Percentiles rank a stretch among this genome's conserved stretches.
Conservation (phyloP, 37 sponge, comb jelly and placozoan genomes). For the Beroe ovata region DNA sequence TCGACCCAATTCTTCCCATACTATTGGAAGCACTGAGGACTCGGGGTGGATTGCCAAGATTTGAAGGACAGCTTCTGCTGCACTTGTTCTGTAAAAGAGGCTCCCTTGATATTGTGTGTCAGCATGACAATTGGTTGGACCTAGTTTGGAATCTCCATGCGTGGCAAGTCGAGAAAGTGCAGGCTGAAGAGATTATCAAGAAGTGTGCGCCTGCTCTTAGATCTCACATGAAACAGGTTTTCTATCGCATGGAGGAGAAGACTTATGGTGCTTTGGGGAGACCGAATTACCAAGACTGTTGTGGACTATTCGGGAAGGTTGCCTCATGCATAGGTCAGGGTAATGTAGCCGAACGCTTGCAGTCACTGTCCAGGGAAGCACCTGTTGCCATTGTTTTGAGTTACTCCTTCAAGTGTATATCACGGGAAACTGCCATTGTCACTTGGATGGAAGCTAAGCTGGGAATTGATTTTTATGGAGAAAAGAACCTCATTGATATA, state of each 20-base stretch:
- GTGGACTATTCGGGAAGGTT: conserved; percentile 47
- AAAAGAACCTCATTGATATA: neutral
- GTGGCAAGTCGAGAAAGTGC: conserved; percentile 40
- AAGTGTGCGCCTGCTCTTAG: conserved; percentile 28
- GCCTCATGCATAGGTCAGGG: conserved; percentile 49
- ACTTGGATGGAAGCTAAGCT: conserved; percentile 12
- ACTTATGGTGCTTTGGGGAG: conserved; percentile 42
- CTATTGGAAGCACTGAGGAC: conserved; percentile 8
- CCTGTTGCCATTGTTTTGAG: conserved; percentile 7
- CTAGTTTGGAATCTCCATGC: conserved; percentile 57
- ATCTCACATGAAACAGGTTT: conserved; percentile 57
- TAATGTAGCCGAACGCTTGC: neutral
- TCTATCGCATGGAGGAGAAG: conserved; percentile 57
- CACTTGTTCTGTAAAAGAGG: conserved; percentile 63
- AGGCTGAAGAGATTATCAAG: conserved; percentile 1
- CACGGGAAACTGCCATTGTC: conserved; percentile 27
- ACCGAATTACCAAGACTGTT: conserved; percentile 23
- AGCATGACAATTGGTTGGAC: conserved; percentile 55
- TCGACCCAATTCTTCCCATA: conserved; percentile 31
- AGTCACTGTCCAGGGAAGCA: neutral
- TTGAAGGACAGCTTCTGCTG: conserved; percentile 52
- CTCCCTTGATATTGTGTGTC: conserved; percentile 38
- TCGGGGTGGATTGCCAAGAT: conserved; percentile 35
- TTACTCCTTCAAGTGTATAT: conserved; percentile 18
- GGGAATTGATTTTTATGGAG: neutral